A percentile compares a stretch with the other conserved stretches of the same genome.
These are phyloP conservation scores for Drosophila mulleri DNA, from an alignment of 2,888 invertebrate species.

Conservation along the genomic window DNA sequence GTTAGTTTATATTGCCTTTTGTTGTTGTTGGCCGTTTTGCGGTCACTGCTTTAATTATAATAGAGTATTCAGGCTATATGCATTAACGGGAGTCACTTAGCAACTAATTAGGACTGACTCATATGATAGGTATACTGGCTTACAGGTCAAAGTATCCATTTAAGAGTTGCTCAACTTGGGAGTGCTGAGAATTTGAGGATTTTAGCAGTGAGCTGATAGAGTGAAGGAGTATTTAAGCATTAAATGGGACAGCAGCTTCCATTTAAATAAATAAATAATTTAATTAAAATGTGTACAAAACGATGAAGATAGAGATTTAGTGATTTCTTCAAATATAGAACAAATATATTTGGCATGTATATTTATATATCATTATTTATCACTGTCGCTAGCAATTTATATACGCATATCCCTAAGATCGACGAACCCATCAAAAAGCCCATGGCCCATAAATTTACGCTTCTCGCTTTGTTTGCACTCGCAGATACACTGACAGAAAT, in stretches of 20 bases:
- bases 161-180: neutral
- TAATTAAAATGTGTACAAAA: too few relatives aligned
- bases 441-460: conserved; percentile 14
- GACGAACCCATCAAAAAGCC: conserved; percentile 22
- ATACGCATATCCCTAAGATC: conserved; percentile 7
- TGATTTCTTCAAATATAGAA: neutral
- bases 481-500: conserved; percentile 13
- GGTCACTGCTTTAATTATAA: conserved; percentile 29
- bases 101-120: conserved; percentile 12
- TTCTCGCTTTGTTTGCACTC: conserved; percentile 19
- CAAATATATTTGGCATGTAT: neutral
- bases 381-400: neutral
- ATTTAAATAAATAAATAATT: too few relatives aligned
- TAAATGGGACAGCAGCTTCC: neutral
- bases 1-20: conserved; percentile 5
- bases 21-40: conserved; percentile 15
- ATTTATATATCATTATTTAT: neutral
- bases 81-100: conserved; percentile 3
- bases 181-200: too few relatives aligned
- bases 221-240: neutral
- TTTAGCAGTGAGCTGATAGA: too few relatives aligned
- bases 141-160: conserved; percentile 8
- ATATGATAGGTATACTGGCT: neutral
- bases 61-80: conserved; percentile 8
- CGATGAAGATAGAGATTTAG: neutral